phyloP scores from a whole-genome alignment of 2,888 invertebrate species.

The Halictus ligatus region DNA sequence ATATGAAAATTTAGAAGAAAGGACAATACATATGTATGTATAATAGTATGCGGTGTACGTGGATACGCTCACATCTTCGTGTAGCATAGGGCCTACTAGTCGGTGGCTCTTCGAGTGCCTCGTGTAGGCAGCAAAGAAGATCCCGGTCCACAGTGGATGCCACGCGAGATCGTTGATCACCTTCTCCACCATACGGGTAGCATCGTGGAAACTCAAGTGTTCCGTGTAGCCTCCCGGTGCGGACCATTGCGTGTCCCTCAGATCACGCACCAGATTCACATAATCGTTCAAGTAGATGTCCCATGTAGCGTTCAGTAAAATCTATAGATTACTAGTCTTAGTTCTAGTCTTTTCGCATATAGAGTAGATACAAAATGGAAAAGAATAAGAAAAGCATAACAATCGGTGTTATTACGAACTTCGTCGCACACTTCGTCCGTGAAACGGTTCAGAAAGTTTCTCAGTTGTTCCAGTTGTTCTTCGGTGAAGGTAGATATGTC shows the following conservation, averaged over 20 bases:
- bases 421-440: slow-evolving; percentile 76
- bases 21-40: background rate
- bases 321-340: slow-evolving; percentile 14
- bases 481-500: slow-evolving; percentile 72
- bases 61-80: slow-evolving; percentile 55
- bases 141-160: slow-evolving; percentile 90
- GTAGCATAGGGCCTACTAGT: slow-evolving; percentile 64
- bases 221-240: slow-evolving; percentile 74
- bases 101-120: slow-evolving; percentile 83
- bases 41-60: background rate
- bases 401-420: slow-evolving; percentile 63
- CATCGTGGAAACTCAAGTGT: slow-evolving; percentile 78
- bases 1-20: background rate
- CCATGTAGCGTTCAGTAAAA: slow-evolving; percentile 76
- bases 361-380: background rate
- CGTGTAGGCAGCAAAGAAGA: slow-evolving; percentile 89
- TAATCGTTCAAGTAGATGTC: slow-evolving; percentile 89
- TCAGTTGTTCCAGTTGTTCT: slow-evolving; percentile 76
- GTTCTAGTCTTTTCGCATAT: background rate
- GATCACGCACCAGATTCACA: slow-evolving; percentile 84
- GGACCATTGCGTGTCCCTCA: slow-evolving; percentile 74
- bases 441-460: slow-evolving; percentile 74
- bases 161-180: slow-evolving; percentile 88
- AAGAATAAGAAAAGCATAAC: background rate
- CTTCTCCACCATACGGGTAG: slow-evolving; percentile 86